Evolutionary conservation across 2,113 vertebrate species (phyloP).

Genomic region (Rhegmatorhina hoffmannsi): DNA sequence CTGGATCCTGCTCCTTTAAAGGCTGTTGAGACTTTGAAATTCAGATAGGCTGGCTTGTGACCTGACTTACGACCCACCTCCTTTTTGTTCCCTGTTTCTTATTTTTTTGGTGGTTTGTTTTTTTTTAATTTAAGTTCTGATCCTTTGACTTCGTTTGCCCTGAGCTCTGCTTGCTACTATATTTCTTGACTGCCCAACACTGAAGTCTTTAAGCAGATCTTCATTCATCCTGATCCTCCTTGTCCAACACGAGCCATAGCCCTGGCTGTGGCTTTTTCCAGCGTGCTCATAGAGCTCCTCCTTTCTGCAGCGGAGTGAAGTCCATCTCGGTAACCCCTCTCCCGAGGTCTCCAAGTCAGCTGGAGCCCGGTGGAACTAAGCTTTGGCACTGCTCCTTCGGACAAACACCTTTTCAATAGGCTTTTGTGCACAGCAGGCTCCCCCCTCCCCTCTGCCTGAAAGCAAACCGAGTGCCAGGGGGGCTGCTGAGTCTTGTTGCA

Average conservation of each 20-base stretch:
- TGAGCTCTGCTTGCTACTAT: neutral
- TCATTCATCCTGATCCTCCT: neutral
- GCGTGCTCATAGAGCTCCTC: neutral
- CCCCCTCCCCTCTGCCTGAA: constrained; percentile 29
- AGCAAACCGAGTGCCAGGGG: constrained; percentile 19
- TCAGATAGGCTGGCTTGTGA: neutral
- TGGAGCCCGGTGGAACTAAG: constrained; percentile 1
- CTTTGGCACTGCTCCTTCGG: constrained; percentile 5
- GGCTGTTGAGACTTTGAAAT: neutral
- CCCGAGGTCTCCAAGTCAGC: constrained; percentile 17
- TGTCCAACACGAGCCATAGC: neutral
- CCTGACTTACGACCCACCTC: neutral
- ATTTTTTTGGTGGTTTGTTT: neutral
- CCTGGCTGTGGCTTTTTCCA: neutral
- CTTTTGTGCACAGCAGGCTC: constrained; percentile 53
- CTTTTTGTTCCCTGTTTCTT: neutral
- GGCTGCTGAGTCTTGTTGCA: constrained; percentile 32
- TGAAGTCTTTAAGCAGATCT: neutral
- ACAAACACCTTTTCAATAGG: constrained; percentile 65
- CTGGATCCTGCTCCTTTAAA: neutral
- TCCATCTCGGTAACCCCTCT: neutral
- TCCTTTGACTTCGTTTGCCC: neutral
- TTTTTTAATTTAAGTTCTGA: neutral
- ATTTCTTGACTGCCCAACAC: neutral
- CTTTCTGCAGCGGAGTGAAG: neutral